Conservation (phyloP, 1,140 invertebrate genomes). For the Drosophila sp. region DNA sequence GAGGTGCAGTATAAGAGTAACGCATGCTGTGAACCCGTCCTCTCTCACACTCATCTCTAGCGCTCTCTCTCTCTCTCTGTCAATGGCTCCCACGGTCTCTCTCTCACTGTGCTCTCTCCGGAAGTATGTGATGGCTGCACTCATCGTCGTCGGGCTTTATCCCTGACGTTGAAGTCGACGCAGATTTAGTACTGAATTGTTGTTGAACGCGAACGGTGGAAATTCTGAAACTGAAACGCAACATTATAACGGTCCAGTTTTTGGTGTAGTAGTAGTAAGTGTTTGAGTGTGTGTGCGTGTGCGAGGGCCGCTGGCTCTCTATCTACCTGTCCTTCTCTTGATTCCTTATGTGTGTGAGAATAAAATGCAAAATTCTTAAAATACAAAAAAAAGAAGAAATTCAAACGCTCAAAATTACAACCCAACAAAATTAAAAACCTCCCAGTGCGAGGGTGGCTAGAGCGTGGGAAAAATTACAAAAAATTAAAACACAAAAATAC, state of each 20-base stretch:
- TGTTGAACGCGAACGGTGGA: slow-evolving; percentile 65
- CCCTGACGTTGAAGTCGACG: slow-evolving; percentile 50
- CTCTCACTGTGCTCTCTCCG: slow-evolving; percentile 34
- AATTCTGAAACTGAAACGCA: slow-evolving; percentile 21
- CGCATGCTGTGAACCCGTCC: slow-evolving; percentile 13
- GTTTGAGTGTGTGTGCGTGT: slow-evolving; percentile 19
- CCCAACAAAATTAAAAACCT: neutral
- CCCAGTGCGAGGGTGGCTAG: neutral
- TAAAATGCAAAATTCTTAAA: neutral
- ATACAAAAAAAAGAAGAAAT: neutral
- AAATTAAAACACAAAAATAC: neutral
- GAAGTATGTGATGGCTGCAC: slow-evolving; percentile 57
- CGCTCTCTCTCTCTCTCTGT: neutral
- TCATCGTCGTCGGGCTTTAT: slow-evolving; percentile 30
- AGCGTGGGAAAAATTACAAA: slow-evolving; percentile 1
- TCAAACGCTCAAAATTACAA: neutral
- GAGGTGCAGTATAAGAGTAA: slow-evolving; percentile 32
- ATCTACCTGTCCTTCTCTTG: slow-evolving; percentile 6
- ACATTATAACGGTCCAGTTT: slow-evolving; percentile 38
- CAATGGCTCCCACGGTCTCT: slow-evolving; percentile 7
- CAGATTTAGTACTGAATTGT: slow-evolving; percentile 82
- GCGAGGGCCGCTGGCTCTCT: neutral
- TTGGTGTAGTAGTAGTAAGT: slow-evolving; percentile 45
- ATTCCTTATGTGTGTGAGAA: slow-evolving; percentile 1
- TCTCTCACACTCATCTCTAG: slow-evolving; percentile 3